Evolutionary conservation across 1,140 invertebrate species (phyloP).

Genomic region (Cepaea nemoralis): DNA sequence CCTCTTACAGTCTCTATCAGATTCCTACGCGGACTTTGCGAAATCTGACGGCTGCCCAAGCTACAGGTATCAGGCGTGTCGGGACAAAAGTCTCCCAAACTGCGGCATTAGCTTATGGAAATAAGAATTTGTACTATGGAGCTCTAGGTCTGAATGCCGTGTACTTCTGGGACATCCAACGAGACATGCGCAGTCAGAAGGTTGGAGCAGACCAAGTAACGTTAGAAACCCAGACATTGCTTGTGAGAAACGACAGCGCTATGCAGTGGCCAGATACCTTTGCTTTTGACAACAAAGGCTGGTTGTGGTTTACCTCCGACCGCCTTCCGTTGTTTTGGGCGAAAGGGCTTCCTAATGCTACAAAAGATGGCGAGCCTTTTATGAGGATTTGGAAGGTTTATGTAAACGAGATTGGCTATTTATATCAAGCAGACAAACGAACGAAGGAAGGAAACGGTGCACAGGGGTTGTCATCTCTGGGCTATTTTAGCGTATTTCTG

Average conservation of each 20-base stretch:
- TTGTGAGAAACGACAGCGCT: slow-evolving; percentile 7
- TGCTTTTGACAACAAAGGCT: slow-evolving; percentile 47
- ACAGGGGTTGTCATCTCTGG: not conserved
- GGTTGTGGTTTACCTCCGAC: slow-evolving; percentile 52
- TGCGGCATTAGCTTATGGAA: slow-evolving; percentile 49
- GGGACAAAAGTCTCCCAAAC: slow-evolving; percentile 43
- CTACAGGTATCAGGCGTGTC: slow-evolving; percentile 3
- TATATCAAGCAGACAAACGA: slow-evolving; percentile 1
- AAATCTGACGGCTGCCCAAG: not conserved
- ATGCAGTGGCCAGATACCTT: slow-evolving; percentile 54
- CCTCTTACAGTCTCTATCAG: slow-evolving; percentile 39
- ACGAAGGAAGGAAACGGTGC: not conserved
- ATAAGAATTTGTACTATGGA: slow-evolving; percentile 47
- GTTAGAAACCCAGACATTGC: not conserved
- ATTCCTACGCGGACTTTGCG: slow-evolving; percentile 20
- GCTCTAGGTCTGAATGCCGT: slow-evolving; percentile 43
- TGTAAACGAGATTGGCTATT: slow-evolving; percentile 48
- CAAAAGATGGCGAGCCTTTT: slow-evolving; percentile 31
- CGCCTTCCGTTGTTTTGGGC: slow-evolving; percentile 40
- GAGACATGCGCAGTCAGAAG: not conserved
- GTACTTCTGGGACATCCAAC: slow-evolving; percentile 23
- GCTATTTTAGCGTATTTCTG: not conserved
- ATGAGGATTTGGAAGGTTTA: slow-evolving; percentile 51
- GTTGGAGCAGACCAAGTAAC: not conserved
- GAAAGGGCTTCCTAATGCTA: slow-evolving; percentile 22